Conservation (phyloP, 2,888 invertebrate species). For the Leptinotarsa juncta region DNA sequence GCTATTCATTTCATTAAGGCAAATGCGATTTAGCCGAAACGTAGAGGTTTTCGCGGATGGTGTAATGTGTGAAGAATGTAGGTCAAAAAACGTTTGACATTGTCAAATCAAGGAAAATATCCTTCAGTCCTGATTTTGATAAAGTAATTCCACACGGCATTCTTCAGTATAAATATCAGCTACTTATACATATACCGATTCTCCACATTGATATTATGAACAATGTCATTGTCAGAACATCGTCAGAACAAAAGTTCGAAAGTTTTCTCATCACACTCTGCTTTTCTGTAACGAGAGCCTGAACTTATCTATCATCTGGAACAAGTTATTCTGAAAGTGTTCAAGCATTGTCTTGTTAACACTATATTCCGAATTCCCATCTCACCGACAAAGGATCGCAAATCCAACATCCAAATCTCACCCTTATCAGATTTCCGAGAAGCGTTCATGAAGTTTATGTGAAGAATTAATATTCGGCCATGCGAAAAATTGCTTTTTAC, state of each 20-base stretch:
- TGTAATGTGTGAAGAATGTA: too few species aligned
- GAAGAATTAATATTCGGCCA: conserved; percentile 44
- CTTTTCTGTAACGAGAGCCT: conserved; percentile 4
- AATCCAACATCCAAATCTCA: conserved; percentile 31
- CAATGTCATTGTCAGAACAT: too few species aligned
- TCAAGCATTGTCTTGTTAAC: conserved; percentile 13
- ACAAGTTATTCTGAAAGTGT: neutral
- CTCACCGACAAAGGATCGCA: conserved; percentile 19
- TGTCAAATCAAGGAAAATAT: too few species aligned
- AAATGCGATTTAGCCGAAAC: too few species aligned
- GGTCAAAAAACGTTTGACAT: too few species aligned
- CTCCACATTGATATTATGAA: neutral
- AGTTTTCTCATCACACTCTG: neutral
- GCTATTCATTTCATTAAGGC: too few species aligned
- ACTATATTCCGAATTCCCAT: conserved; percentile 19
- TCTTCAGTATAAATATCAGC: too few species aligned
- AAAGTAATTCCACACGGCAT: too few species aligned
- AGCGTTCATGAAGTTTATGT: conserved; percentile 42
- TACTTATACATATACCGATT: neutral
- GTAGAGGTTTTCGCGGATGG: too few species aligned
- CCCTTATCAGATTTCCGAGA: conserved; percentile 34
- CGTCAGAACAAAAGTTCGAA: neutral
- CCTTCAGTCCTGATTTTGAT: too few species aligned
- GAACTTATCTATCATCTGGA: neutral
- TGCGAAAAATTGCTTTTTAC: conserved; percentile 46